These are phyloP conservation scores for Leptinotarsa rubiginosa DNA, from an alignment of 2,888 invertebrate genomes.

Conservation along the genomic window DNA sequence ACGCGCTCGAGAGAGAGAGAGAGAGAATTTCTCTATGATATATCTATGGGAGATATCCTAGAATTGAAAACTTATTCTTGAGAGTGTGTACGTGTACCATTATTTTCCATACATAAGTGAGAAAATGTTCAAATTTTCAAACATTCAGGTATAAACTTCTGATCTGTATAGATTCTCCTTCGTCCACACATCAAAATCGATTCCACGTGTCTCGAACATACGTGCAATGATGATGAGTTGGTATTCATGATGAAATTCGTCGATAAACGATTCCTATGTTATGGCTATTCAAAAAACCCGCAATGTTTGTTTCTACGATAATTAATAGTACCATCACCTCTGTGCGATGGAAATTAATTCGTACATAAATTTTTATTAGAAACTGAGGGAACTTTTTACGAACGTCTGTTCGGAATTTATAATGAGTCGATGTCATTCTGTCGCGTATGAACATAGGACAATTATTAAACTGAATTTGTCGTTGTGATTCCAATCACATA, in stretches of 20 bases:
- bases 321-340: constrained; percentile 36
- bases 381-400: constrained; percentile 41
- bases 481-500: constrained; percentile 41
- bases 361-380: constrained; percentile 37
- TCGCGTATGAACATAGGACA: constrained; percentile 28
- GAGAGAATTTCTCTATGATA: too few relatives aligned
- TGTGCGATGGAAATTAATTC: constrained; percentile 34
- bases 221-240: neutral
- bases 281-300: constrained; percentile 26
- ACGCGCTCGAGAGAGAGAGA: too few relatives aligned
- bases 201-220: constrained; percentile 1
- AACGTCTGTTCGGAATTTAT: constrained; percentile 34
- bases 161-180: neutral
- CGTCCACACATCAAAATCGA: neutral
- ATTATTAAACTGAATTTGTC: constrained; percentile 37
- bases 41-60: too few relatives aligned
- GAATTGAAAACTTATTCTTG: too few relatives aligned
- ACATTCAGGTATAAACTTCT: too few relatives aligned
- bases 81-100: too few relatives aligned
- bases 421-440: constrained; percentile 24
- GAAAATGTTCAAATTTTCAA: too few relatives aligned
- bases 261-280: constrained; percentile 12
- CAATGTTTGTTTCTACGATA: constrained; percentile 28
- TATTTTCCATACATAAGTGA: too few relatives aligned
- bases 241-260: constrained; percentile 12